Evolutionary conservation across 2,797 vertebrate genomes (phyloP).

Genomic region (Hylomyscus alleni): DNA sequence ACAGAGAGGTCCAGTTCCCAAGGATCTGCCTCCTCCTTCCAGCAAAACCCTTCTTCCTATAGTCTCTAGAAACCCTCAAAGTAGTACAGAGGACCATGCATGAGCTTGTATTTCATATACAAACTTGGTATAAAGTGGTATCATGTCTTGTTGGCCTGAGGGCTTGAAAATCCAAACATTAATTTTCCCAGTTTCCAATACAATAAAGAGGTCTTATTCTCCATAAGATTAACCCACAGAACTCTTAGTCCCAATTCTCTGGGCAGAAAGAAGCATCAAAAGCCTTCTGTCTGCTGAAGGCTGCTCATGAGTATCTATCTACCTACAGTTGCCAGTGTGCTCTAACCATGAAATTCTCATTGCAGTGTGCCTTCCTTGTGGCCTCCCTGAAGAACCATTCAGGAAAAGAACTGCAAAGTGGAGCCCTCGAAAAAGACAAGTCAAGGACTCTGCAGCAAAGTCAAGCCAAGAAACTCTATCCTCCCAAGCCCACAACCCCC

Average conservation of each 20-base stretch:
- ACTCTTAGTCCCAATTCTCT: neutral
- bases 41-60: neutral
- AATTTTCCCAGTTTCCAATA: neutral
- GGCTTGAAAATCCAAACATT: neutral
- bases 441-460: conserved; percentile 70
- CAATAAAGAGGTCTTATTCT: neutral
- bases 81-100: neutral
- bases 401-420: conserved; percentile 58
- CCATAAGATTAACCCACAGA: neutral
- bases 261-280: neutral
- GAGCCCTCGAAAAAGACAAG: conserved; percentile 40
- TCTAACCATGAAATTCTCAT: conserved; percentile 24
- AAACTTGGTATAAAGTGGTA: neutral
- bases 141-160: neutral
- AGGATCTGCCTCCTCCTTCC: neutral
- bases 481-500: conserved; percentile 86
- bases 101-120: neutral
- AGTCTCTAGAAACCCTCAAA: neutral
- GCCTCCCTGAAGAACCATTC: conserved; percentile 89
- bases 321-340: neutral
- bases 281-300: neutral
- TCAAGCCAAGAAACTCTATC: conserved; percentile 74
- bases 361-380: conserved; percentile 91
- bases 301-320: neutral
- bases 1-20: neutral